phyloP scores from a whole-genome alignment of 2,888 invertebrate genomes.

The Hyppa rectilinea region DNA sequence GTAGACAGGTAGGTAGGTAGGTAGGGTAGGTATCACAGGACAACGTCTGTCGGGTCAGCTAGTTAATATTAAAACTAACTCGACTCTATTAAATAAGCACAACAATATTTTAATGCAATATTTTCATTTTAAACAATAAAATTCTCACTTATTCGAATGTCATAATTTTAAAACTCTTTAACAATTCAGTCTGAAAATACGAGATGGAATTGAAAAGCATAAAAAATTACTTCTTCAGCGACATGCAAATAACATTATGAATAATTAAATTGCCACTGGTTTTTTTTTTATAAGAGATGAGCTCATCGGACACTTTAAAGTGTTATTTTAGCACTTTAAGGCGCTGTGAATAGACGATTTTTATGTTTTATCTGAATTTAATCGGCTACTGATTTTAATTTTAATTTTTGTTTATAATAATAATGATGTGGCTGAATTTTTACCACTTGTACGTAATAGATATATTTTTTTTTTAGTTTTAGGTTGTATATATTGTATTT shows the following conservation, averaged over 20 bases:
- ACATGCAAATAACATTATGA: conserved; percentile 47
- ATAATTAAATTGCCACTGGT: conserved; percentile 26
- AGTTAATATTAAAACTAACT: conserved; percentile 6
- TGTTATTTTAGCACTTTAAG: conserved; percentile 31
- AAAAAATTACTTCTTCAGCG: conserved; percentile 32
- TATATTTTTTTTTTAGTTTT: too few relatives aligned
- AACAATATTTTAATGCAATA: conserved; percentile 41
- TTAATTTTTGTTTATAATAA: too few relatives aligned
- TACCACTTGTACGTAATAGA: too few relatives aligned
- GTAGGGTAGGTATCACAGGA: too few relatives aligned
- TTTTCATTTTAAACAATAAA: conserved; percentile 43
- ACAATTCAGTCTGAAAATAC: conserved; percentile 35
- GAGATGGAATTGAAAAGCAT: conserved; percentile 29
- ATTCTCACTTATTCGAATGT: conserved; percentile 12
- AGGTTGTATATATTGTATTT: too few relatives aligned
- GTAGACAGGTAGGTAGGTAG: too few relatives aligned
- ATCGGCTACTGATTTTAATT: too few relatives aligned
- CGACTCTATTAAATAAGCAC: conserved; percentile 22
- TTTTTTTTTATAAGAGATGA: conserved; percentile 7
- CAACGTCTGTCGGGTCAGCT: too few relatives aligned
- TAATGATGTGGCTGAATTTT: too few relatives aligned
- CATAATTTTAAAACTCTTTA: conserved; percentile 17
- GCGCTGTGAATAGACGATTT: too few relatives aligned
- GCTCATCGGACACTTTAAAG: not conserved
- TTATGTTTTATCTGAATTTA: too few relatives aligned